Evolutionary conservation across 2,797 vertebrate species (phyloP).

Genomic region (Chelon auratus): DNA sequence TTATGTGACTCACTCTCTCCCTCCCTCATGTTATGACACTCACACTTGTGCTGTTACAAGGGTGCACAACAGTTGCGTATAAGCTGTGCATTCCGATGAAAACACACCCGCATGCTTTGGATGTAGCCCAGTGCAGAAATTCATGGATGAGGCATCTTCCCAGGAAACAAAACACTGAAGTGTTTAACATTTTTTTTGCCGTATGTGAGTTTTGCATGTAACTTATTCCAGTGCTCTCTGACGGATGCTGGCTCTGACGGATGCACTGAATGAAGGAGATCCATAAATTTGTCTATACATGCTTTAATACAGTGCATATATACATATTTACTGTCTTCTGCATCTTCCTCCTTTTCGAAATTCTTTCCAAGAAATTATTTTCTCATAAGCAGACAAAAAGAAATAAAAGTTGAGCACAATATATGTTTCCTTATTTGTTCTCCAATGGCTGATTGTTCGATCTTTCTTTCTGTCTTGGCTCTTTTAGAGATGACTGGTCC

Average conservation of each 20-base stretch:
- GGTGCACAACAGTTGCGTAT: too few species aligned
- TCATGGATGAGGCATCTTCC: not conserved
- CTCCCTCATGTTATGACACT: too few species aligned
- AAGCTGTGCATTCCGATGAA: too few species aligned
- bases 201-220: not conserved
- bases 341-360: not conserved
- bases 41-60: too few species aligned
- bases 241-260: not conserved
- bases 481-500: slow-evolving; percentile 29
- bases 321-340: not conserved
- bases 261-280: not conserved
- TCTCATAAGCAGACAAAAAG: not conserved
- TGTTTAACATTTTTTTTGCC: not conserved
- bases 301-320: not conserved
- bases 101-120: too few species aligned
- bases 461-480: slow-evolving; percentile 17
- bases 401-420: not conserved
- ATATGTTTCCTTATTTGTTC: slow-evolving; percentile 23
- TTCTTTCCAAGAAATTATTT: not conserved
- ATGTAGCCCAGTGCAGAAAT: too few species aligned
- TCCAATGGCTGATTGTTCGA: slow-evolving; percentile 14
- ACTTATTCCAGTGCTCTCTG: not conserved
- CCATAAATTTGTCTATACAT: not conserved
- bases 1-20: too few species aligned
- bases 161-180: not conserved